Conservation (phyloP, 1,140 invertebrate species). For the Drosophila grimshawi region DNA sequence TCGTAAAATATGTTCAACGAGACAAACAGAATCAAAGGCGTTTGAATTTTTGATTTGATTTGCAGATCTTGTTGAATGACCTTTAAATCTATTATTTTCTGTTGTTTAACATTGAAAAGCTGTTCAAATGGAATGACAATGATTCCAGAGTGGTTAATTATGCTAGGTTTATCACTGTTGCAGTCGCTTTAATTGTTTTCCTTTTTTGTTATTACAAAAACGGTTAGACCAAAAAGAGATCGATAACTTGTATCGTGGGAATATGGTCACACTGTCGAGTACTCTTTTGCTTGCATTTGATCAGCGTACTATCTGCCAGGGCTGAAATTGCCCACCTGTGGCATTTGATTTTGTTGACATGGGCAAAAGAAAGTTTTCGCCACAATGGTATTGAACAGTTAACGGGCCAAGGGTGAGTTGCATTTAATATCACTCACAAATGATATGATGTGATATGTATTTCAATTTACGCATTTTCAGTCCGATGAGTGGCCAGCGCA, state of each 20-base stretch:
- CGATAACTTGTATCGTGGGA: background rate
- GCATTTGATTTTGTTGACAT: conserved; percentile 59
- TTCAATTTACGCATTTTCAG: conserved; percentile 1
- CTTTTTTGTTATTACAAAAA: background rate
- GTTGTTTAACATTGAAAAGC: too few species aligned
- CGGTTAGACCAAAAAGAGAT: background rate
- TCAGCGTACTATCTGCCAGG: conserved; percentile 5
- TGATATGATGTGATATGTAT: background rate
- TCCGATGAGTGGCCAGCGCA: conserved; percentile 13
- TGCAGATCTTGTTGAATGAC: too few species aligned
- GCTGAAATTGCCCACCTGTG: conserved; percentile 54
- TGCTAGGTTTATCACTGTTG: too few species aligned
- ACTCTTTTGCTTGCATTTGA: background rate
- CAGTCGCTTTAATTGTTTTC: background rate
- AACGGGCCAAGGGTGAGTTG: conserved; percentile 20
- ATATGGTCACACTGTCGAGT: background rate
- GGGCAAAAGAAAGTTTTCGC: conserved; percentile 49
- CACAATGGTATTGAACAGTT: conserved; percentile 22
- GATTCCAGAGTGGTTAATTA: too few species aligned
- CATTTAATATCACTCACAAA: background rate
- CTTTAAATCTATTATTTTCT: too few species aligned
- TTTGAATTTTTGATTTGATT: too few species aligned
- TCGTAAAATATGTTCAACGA: too few species aligned
- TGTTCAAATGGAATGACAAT: too few species aligned
- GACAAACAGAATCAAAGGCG: too few species aligned